These are phyloP conservation scores for Pseudopipra pipra DNA, from an alignment of 2,113 vertebrate species.

Conservation along the genomic window DNA sequence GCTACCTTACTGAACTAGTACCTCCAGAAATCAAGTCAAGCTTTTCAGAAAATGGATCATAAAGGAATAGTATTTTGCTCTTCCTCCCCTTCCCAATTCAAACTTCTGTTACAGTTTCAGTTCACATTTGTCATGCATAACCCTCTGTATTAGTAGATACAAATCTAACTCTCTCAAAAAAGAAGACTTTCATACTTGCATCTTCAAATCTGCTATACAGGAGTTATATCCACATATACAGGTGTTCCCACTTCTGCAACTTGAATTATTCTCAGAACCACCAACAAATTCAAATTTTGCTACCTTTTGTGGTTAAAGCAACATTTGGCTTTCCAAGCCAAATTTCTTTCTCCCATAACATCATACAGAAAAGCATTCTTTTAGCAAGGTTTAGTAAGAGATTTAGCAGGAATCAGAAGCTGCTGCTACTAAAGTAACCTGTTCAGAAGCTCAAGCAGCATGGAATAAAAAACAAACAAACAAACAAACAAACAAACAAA, in stretches of 20 bases:
- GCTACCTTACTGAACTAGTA: background rate
- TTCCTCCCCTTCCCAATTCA: background rate
- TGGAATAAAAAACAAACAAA: background rate
- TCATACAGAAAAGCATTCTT: background rate
- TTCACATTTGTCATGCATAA: background rate
- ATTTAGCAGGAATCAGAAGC: background rate
- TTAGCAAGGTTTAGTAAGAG: background rate
- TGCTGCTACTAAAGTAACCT: background rate
- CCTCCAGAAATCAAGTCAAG: background rate
- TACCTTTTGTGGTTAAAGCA: background rate
- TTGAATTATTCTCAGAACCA: background rate
- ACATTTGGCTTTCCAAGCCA: background rate
- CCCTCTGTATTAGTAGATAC: background rate
- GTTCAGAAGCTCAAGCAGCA: fast-evolving
- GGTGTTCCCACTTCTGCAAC: background rate
- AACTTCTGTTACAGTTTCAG: background rate
- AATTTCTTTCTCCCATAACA: background rate
- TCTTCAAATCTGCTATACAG: background rate
- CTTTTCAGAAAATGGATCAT: background rate
- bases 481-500: background rate
- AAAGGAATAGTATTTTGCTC: fast-evolving
- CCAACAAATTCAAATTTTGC: background rate
- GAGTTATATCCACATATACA: fast-evolving
- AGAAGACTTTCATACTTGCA: background rate
- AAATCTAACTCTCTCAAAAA: background rate